phyloP scores from a whole-genome alignment of 2,113 vertebrate genomes.

The Salvator merianae region DNA sequence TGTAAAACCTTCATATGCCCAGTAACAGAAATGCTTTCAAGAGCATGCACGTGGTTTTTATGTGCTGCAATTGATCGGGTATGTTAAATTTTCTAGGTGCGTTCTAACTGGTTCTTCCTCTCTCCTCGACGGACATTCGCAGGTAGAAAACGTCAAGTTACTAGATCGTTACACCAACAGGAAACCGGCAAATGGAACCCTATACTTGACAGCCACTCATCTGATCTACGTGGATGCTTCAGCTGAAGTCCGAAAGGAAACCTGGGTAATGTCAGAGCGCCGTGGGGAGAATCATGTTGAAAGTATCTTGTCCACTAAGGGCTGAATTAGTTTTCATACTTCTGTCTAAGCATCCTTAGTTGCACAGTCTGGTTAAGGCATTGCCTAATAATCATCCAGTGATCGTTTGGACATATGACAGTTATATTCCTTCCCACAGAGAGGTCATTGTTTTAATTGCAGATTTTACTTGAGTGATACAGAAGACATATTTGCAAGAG shows the following conservation, averaged over 20 bases:
- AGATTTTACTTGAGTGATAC: no score
- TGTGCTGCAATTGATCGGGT: accelerated
- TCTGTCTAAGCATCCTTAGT: not conserved
- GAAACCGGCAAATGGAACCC: constrained; percentile 73
- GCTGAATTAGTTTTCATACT: not conserved
- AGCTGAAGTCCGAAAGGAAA: constrained; percentile 76
- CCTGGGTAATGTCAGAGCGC: constrained; percentile 74
- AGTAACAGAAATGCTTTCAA: no score
- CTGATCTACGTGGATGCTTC: constrained; percentile 82
- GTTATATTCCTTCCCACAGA: no score
- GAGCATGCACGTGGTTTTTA: no score
- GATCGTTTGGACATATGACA: not conserved
- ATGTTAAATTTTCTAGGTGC: not conserved
- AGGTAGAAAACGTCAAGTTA: constrained; percentile 83
- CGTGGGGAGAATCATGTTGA: not conserved
- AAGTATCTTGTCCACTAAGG: not conserved
- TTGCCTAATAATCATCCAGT: not conserved
- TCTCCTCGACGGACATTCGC: not conserved
- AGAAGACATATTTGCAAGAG: no score
- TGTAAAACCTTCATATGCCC: no score
- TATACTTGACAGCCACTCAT: constrained; percentile 84
- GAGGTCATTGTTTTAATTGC: no score
- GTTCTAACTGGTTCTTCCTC: not conserved
- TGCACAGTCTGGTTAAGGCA: not conserved
- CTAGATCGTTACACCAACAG: constrained; percentile 75